Conservation (phyloP, 2,888 invertebrate genomes). For the Eustalomyia histrio region DNA sequence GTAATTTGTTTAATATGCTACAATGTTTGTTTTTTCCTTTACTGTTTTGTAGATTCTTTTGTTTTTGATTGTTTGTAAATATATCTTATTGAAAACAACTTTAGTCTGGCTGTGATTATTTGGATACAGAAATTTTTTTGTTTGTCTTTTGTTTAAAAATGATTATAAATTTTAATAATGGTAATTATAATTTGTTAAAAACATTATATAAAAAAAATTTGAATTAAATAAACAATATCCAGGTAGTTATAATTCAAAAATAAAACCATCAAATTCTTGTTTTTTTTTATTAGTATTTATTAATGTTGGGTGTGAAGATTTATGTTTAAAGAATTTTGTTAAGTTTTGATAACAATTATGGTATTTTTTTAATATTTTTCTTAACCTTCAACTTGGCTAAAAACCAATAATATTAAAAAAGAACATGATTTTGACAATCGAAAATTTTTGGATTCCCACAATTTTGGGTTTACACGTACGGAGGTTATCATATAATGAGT, state of each 20-base stretch:
- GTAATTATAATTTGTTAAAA: constrained; percentile 49
- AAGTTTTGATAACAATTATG: background rate
- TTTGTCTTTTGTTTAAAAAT: background rate
- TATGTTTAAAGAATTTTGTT: background rate
- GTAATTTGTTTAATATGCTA: constrained; percentile 15
- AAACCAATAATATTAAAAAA: background rate
- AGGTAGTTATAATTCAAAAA: background rate
- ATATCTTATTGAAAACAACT: constrained; percentile 9
- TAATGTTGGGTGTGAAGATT: background rate
- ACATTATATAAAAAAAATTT: constrained; percentile 51
- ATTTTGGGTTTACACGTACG: background rate
- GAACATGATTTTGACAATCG: background rate
- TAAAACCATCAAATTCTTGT: background rate
- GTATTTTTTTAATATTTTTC: constrained; percentile 17
- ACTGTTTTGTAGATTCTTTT: background rate
- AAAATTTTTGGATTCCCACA: constrained; percentile 17
- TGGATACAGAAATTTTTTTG: background rate
- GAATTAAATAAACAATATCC: constrained; percentile 35
- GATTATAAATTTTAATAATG: constrained; percentile 55
- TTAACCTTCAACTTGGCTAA: constrained; percentile 8
- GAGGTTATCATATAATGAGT: too few relatives aligned
- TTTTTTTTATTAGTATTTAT: background rate
- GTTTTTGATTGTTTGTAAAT: background rate
- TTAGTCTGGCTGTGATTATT: constrained; percentile 19
- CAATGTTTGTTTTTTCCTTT: constrained; percentile 7